Evolutionary conservation across 2,113 vertebrate genomes (phyloP), one percentile per base, ranked within the genome.

Genomic region (Hiodon tergisus): DNA sequence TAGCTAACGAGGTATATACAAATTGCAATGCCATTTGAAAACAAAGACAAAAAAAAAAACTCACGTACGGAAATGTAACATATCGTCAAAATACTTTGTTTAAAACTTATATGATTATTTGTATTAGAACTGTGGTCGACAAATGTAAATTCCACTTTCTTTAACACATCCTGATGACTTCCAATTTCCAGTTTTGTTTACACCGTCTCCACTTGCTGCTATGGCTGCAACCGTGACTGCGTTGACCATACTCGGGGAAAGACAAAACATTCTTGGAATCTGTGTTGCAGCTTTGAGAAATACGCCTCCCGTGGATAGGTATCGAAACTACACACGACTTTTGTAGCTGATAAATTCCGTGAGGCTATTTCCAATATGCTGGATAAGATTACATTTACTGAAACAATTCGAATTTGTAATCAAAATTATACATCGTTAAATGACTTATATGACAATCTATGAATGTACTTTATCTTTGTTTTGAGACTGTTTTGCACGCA

Each of bases 201-300:
- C 63, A 31, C 10, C 11, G 61, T 60, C 71, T 7, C 50, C 13
- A 3, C 31, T 46, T 9, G 62, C 72, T 74, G 65, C 68, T 52
- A 74, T 71, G 69, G 63, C 73, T 48, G 52, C 67, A 52, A 54
- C 17, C 48, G 13, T 5, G 52, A 54, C 51, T 52, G 17, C 65
- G 59, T 55, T 10, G 48, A 14, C 48, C n/a, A 47, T 51, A n/a
- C 16, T 31, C 2, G 31, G 14, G 67, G 31, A 16, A 71, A 71
- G 62, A 67, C 52, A 51, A 71, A 7, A 16, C 4, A 11, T 48
- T 10, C 52, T 46, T 58, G 13, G 47, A 6, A 50, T 2, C 14
- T 10, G 4, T 52, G 13, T 10, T 9, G 5, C 4, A 16, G 6
- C 11, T 58, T 68, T 58, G 11, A 14, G 7, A 5, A 4, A 31